phyloP scores from a whole-genome alignment of 2,113 vertebrate genomes.

The Seriola rivoliana region DNA sequence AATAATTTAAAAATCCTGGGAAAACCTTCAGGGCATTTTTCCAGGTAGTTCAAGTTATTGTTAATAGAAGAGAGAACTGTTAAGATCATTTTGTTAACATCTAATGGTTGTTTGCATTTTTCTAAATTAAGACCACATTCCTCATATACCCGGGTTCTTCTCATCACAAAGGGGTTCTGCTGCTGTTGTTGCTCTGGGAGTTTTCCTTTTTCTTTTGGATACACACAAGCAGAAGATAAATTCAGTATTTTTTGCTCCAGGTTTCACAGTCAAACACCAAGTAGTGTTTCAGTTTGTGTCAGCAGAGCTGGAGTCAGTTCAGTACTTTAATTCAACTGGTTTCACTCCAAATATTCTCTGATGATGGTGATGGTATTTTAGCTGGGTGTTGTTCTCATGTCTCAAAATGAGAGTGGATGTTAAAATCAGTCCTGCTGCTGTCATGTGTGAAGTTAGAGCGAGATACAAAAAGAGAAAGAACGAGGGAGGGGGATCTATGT shows the following conservation, averaged over 20 bases:
- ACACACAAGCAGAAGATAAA: constrained; percentile 13
- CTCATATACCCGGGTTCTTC: no score
- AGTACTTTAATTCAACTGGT: constrained; percentile 2
- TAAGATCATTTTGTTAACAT: no score
- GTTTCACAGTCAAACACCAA: neutral
- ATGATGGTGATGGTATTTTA: neutral
- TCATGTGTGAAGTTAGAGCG: constrained; percentile 15
- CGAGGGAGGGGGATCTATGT: constrained; percentile 9
- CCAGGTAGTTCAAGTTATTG: neutral
- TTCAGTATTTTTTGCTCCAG: constrained; percentile 13
- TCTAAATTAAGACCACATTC: no score
- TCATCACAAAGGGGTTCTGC: no score
- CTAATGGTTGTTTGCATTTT: no score
- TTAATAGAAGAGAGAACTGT: neutral
- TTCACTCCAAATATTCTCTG: neutral
- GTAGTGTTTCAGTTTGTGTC: constrained; percentile 2
- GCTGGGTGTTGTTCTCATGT: neutral
- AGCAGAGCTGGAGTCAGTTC: neutral
- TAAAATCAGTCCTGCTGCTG: neutral
- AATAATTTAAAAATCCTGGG: neutral
- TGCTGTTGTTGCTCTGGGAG: neutral
- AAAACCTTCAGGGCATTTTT: neutral
- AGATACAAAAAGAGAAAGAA: constrained; percentile 24
- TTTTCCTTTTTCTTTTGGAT: constrained; percentile 13
- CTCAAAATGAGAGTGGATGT: neutral